Evolutionary conservation across 2,888 invertebrate genomes (phyloP).

Genomic region (Oscheius sp.): DNA sequence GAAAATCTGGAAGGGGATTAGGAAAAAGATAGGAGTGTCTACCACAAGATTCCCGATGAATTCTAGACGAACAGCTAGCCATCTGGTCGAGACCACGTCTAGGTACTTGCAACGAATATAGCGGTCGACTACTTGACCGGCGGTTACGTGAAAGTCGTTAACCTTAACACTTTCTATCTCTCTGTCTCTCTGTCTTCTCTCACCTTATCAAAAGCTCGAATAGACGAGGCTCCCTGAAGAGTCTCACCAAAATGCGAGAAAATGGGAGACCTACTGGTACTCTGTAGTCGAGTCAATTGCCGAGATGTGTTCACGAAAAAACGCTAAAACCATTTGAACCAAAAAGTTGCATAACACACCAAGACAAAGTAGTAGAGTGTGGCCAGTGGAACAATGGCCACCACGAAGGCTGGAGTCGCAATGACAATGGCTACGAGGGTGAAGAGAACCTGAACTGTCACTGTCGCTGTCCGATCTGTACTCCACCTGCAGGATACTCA

Average conservation of each 20-base stretch:
- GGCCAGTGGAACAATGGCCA: slow-evolving; percentile 62
- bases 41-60: slow-evolving; percentile 95
- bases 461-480: background rate
- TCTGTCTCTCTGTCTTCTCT: too few relatives aligned
- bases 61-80: slow-evolving; percentile 93
- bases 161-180: background rate
- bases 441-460: slow-evolving; percentile 48
- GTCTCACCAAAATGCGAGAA: slow-evolving; percentile 72
- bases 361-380: slow-evolving; percentile 60
- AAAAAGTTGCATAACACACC: slow-evolving; percentile 41
- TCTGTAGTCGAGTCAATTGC: slow-evolving; percentile 77
- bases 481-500: background rate
- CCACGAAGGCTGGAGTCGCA: slow-evolving; percentile 66
- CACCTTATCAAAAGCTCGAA: slow-evolving; percentile 70
- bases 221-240: slow-evolving; percentile 76
- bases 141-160: background rate
- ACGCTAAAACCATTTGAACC: slow-evolving; percentile 77
- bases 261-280: slow-evolving; percentile 68
- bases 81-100: slow-evolving; percentile 75
- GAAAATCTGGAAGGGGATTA: slow-evolving; percentile 79
- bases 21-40: slow-evolving; percentile 11
- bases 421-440: slow-evolving; percentile 65
- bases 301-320: slow-evolving; percentile 94
- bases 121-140: slow-evolving; percentile 35
- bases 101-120: slow-evolving; percentile 59